Percentiles rank a stretch among this genome's conserved stretches.
These are phyloP conservation scores for Labeo catla DNA, from an alignment of 2,113 vertebrate species.

Conservation along the genomic window DNA sequence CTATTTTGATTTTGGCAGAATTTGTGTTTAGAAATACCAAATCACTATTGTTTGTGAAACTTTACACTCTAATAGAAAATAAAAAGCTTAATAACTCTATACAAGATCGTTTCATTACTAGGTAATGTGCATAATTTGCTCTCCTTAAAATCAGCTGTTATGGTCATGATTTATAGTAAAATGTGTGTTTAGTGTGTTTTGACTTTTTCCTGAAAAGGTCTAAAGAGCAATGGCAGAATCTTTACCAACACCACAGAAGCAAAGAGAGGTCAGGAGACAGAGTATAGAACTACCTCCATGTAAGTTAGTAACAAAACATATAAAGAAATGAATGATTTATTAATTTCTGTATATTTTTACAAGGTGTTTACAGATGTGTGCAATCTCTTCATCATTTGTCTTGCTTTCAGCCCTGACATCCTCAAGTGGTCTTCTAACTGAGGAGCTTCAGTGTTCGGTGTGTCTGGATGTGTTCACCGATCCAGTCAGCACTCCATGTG, in stretches of 20 bases:
- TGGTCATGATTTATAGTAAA: too few relatives aligned
- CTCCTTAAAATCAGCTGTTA: too few relatives aligned
- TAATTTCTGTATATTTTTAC: too few relatives aligned
- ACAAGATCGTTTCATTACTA: too few relatives aligned
- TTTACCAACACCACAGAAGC: neutral
- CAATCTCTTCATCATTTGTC: neutral
- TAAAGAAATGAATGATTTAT: neutral
- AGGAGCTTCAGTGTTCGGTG: neutral
- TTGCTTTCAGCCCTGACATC: neutral
- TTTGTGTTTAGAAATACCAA: too few relatives aligned
- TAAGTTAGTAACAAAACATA: neutral
- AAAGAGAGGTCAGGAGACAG: neutral
- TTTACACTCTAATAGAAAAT: too few relatives aligned
- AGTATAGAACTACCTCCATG: neutral
- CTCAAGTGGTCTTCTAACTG: neutral
- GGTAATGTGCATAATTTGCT: too few relatives aligned
- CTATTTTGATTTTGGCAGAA: too few relatives aligned
- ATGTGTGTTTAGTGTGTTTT: too few relatives aligned
- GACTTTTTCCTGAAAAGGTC: neutral
- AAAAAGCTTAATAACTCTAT: too few relatives aligned
- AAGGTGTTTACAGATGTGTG: neutral
- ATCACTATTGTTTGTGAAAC: too few relatives aligned
- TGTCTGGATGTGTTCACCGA: neutral
- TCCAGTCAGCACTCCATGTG: neutral
- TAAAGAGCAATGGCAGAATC: neutral